These are phyloP conservation scores for Ormyrus pomaceus DNA, from an alignment of 2,888 invertebrate species.

Conservation along the genomic window DNA sequence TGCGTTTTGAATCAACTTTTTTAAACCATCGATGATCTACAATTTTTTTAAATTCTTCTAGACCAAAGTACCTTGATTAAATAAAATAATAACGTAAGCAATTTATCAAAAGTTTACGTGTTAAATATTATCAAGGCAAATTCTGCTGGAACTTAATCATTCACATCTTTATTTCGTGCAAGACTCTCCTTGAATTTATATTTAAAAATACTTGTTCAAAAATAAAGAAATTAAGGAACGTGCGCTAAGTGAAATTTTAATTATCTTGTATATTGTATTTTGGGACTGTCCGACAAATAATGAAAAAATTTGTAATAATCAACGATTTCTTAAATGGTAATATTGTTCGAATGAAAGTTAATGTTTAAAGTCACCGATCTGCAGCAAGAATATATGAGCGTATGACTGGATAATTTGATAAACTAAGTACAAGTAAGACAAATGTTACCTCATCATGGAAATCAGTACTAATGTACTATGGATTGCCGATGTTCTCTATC, in stretches of 20 bases:
- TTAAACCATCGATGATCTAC: no score
- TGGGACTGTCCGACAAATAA: constrained; percentile 70
- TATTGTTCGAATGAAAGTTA: constrained; percentile 68
- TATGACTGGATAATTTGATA: constrained; percentile 76
- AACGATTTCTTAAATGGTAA: constrained; percentile 69
- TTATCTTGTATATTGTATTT: constrained; percentile 59
- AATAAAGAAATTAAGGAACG: constrained; percentile 50
- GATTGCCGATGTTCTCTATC: constrained; percentile 67
- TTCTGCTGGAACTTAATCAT: neutral
- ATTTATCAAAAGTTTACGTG: constrained; percentile 16
- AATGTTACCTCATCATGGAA: constrained; percentile 76
- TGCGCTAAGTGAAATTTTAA: constrained; percentile 49
- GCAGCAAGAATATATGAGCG: constrained; percentile 75
- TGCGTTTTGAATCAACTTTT: no score
- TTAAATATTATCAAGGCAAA: no score
- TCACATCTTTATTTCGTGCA: no score
- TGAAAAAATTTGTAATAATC: constrained; percentile 68
- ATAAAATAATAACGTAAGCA: no score
- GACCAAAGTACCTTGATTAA: no score
- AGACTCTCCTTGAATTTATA: neutral
- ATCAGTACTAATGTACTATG: constrained; percentile 68
- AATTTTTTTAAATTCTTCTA: no score
- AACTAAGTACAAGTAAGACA: constrained; percentile 76
- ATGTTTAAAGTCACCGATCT: constrained; percentile 67
- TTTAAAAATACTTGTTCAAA: constrained; percentile 19